These are phyloP conservation scores for Sarcophaga carnaria DNA, from an alignment of 2,888 invertebrate species.

Conservation along the genomic window DNA sequence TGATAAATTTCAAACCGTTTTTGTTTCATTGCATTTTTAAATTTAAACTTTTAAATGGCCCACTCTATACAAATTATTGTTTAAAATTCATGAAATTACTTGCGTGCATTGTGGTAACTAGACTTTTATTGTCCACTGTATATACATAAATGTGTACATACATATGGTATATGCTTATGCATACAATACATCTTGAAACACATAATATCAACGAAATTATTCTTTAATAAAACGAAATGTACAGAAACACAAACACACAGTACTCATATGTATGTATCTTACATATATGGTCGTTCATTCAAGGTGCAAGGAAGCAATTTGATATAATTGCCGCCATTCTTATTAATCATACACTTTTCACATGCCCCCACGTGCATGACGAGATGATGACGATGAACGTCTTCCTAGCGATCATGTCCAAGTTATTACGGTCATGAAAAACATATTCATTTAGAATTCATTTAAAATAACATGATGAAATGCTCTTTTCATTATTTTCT, in stretches of 20 bases:
- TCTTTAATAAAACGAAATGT: constrained; percentile 25
- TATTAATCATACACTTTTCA: constrained; percentile 75
- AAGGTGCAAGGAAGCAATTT: constrained; percentile 81
- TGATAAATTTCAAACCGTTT: too few species aligned
- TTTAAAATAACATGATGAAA: constrained; percentile 75
- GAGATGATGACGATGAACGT: constrained; percentile 71
- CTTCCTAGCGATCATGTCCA: constrained; percentile 35
- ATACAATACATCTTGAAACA: background rate
- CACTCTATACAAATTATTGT: too few species aligned
- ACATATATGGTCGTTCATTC: constrained; percentile 23
- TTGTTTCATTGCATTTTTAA: too few species aligned
- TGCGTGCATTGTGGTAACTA: too few species aligned
- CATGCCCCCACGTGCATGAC: constrained; percentile 71
- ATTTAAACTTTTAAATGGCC: too few species aligned
- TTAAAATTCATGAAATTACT: too few species aligned
- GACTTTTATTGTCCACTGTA: too few species aligned
- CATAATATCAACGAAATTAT: constrained; percentile 44
- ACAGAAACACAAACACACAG: too few species aligned
- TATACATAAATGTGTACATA: too few species aligned
- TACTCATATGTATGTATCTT: too few species aligned
- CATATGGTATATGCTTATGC: too few species aligned
- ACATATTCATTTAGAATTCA: constrained; percentile 73
- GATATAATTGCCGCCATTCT: constrained; percentile 79
- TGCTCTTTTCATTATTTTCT: constrained; percentile 58
- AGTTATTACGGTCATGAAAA: constrained; percentile 57